Percentiles rank a stretch among this genome's conserved stretches.
Conservation (phyloP, 2,797 vertebrate genomes). For the Coilia nasus region DNA sequence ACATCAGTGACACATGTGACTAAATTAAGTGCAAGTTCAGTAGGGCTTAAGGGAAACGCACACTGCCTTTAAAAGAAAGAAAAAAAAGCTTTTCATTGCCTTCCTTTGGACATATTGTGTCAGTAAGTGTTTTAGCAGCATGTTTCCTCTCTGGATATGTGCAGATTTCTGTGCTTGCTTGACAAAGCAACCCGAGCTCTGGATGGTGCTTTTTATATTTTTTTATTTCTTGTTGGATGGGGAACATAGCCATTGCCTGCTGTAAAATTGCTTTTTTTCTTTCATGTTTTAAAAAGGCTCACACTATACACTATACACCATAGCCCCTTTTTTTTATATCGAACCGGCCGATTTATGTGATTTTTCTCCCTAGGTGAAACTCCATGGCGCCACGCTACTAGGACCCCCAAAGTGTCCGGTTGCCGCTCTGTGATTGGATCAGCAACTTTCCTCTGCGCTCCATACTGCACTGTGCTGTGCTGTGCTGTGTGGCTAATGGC, state of each 20-base stretch:
- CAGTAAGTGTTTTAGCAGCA: slow-evolving; percentile 19
- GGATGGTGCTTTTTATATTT: not conserved
- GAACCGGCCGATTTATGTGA: slow-evolving; percentile 10
- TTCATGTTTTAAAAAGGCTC: slow-evolving; percentile 15
- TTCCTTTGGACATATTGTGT: not conserved
- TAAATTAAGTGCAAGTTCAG: not conserved
- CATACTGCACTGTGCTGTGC: no score
- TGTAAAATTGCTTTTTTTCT: not conserved
- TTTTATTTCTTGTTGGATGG: not conserved
- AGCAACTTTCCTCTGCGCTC: slow-evolving; percentile 49
- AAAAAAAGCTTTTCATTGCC: slow-evolving; percentile 5
- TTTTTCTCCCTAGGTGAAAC: slow-evolving; percentile 59
- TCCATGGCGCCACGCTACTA: slow-evolving; percentile 50
- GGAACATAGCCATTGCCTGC: not conserved
- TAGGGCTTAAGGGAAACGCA: not conserved
- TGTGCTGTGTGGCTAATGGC: slow-evolving; percentile 48
- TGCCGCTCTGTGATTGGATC: slow-evolving; percentile 15
- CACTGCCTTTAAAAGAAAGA: not conserved
- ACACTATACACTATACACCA: not conserved
- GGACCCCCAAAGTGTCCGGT: slow-evolving; percentile 38
- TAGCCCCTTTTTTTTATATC: slow-evolving; percentile 4
- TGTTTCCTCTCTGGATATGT: not conserved
- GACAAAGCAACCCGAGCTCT: not conserved
- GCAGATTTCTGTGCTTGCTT: not conserved
- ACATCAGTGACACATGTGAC: slow-evolving; percentile 13